Percentiles rank a stretch among this genome's conserved stretches.
phyloP scores from a whole-genome alignment of 2,113 vertebrate genomes.

The Cryptotis parvus region DNA sequence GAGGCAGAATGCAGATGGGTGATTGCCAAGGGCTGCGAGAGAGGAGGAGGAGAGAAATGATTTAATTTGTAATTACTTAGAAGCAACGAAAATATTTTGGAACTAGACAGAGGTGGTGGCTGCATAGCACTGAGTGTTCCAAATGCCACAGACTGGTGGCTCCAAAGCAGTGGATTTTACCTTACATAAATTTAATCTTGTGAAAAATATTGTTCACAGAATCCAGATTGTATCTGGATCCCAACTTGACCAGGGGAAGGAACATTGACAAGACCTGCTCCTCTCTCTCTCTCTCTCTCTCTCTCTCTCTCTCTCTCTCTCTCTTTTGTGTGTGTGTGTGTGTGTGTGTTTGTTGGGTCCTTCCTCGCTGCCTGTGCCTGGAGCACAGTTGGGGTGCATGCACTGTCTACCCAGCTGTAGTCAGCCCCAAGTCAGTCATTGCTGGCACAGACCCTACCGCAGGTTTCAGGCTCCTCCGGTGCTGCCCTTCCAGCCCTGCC shows the following conservation, averaged over 20 bases:
- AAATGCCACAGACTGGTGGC: neutral
- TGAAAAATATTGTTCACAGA: neutral
- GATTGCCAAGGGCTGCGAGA: neutral
- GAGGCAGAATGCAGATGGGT: neutral
- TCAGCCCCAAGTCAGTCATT: neutral
- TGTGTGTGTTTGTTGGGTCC: no score
- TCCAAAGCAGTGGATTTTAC: constrained; percentile 24
- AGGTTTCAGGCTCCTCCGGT: neutral
- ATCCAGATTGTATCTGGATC: neutral
- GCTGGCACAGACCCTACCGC: neutral
- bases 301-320: no score
- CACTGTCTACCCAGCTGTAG: neutral
- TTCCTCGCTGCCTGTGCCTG: neutral
- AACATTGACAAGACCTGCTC: neutral
- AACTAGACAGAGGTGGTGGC: neutral
- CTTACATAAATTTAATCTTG: neutral
- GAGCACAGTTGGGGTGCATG: accelerated
- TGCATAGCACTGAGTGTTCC: neutral
- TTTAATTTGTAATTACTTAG: neutral
- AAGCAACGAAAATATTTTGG: constrained; percentile 4
- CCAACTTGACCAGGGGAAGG: neutral
- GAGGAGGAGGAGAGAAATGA: neutral
- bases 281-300: no score
- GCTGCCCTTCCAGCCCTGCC: neutral
- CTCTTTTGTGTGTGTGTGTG: no score